Conservation (phyloP, 1,140 invertebrate genomes). For the Homarus americanus region DNA sequence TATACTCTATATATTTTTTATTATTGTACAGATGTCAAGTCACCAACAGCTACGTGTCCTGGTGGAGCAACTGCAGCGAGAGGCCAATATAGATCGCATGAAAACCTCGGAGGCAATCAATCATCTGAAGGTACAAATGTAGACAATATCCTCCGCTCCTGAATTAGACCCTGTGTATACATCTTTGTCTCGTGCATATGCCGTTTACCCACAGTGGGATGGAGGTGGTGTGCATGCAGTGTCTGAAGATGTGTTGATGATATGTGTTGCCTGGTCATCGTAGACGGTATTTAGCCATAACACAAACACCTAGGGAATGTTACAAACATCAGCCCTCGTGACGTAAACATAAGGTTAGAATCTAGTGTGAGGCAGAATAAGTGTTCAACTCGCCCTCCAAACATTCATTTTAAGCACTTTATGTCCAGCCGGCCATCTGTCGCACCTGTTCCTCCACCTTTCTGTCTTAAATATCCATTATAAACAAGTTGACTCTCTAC, state of each 20-base stretch:
- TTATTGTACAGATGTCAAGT: constrained; percentile 56
- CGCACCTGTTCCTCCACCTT: no score
- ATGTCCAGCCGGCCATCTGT: no score
- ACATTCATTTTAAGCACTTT: no score
- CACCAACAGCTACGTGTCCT: constrained; percentile 61
- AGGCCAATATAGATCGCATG: constrained; percentile 65
- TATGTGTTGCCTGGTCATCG: neutral
- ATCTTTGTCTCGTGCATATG: neutral
- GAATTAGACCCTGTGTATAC: neutral
- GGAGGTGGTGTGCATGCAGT: neutral
- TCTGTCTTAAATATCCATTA: no score
- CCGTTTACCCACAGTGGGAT: neutral
- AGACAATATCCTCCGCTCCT: neutral
- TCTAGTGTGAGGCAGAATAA: no score
- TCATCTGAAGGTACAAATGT: constrained; percentile 45
- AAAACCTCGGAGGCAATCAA: constrained; percentile 68
- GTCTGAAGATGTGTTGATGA: neutral
- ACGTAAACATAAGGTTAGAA: no score
- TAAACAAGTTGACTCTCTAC: no score
- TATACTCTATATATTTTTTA: neutral
- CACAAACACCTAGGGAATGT: neutral
- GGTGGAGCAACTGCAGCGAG: constrained; percentile 59
- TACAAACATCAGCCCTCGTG: no score
- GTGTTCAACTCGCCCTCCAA: no score
- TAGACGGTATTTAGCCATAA: neutral